Evolutionary conservation across 2,797 vertebrate genomes (phyloP), one percentile per base, ranked within the genome.

Genomic region (Myotis daubentonii): DNA sequence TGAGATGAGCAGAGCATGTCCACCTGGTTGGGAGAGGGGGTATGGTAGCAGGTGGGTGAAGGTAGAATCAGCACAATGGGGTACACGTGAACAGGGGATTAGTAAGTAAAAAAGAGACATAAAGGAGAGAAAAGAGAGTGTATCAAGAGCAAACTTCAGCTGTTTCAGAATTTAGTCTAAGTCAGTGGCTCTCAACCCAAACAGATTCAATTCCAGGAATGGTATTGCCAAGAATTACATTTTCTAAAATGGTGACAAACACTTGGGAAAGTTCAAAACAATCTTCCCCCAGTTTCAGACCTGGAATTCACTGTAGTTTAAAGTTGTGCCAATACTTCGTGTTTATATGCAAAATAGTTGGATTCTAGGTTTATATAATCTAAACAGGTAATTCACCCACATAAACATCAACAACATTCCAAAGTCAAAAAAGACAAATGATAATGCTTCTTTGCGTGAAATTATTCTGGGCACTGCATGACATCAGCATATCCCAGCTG

Each of bases 171-270:
- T 44, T 44, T 44, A 44, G 44, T 44, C 44, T 44, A 44, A 44
- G 44, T 44, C 9, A 44, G 44, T 44, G 44, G 44, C 10, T 44
- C 44, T 44, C 44, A 44, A 44, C 44, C 51, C 36, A 75, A 90
- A 96, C 9, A 87, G 7, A 85, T 47, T 84, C 66, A 83, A 65
- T 49, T 79, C 38, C 41, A 72, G 0, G 0, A 51, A 49, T 13
- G n/a, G 57, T 19, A 62, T 3, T 78, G 65, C 49, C 87, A 91
- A 91, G 51, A 93, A 16, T 85, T 6, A 88, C 11, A 36, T 78
- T 94, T 88, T 74, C 62, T 87, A 92, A 87, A 87, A 93, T 33
- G n/a, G 62, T 91, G 30, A 91, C 38, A 82, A 78, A 93, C 75
- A 75, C 11, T 62, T 93, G 53, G 57, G 22, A 87, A 93, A 74